These are phyloP conservation scores for Mellilla xanthometata DNA, from an alignment of 2,888 invertebrate genomes.

Conservation along the genomic window DNA sequence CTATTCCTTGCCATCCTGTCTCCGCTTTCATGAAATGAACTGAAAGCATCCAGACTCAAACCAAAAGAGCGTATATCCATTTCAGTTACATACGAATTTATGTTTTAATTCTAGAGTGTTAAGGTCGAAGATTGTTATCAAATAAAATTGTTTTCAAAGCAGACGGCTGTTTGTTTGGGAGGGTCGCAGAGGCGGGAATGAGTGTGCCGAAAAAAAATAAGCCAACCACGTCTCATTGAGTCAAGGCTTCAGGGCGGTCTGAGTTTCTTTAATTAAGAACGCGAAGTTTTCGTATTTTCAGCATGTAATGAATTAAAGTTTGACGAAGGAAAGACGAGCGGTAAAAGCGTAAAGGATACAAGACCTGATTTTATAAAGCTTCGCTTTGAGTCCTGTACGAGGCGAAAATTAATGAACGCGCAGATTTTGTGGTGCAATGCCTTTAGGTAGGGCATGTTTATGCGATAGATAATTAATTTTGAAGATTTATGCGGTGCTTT, in stretches of 20 bases:
- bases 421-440: slow-evolving; percentile 38
- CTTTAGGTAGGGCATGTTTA: slow-evolving; percentile 31
- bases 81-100: slow-evolving; percentile 20
- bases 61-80: slow-evolving; percentile 45
- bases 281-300: slow-evolving; percentile 61
- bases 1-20: slow-evolving; percentile 59
- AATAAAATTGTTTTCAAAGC: slow-evolving; percentile 72
- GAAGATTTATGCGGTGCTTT: background rate
- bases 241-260: slow-evolving; percentile 76
- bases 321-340: slow-evolving; percentile 34
- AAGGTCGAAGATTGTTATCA: slow-evolving; percentile 26
- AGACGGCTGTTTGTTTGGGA: slow-evolving; percentile 80
- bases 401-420: slow-evolving; percentile 48
- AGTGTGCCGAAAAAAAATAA: slow-evolving; percentile 80
- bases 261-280: slow-evolving; percentile 80
- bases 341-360: slow-evolving; percentile 43
- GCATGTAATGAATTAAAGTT: slow-evolving; percentile 69
- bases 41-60: slow-evolving; percentile 51
- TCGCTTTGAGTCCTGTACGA: slow-evolving; percentile 37
- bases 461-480: slow-evolving; percentile 17
- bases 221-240: slow-evolving; percentile 81
- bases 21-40: slow-evolving; percentile 79
- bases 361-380: slow-evolving; percentile 36
- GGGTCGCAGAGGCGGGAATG: slow-evolving; percentile 82
- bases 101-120: background rate